Percentiles rank a stretch among this genome's conserved stretches.
phyloP scores from a whole-genome alignment of 2,113 vertebrate genomes.

The Oncorhynchus tshawytscha region DNA sequence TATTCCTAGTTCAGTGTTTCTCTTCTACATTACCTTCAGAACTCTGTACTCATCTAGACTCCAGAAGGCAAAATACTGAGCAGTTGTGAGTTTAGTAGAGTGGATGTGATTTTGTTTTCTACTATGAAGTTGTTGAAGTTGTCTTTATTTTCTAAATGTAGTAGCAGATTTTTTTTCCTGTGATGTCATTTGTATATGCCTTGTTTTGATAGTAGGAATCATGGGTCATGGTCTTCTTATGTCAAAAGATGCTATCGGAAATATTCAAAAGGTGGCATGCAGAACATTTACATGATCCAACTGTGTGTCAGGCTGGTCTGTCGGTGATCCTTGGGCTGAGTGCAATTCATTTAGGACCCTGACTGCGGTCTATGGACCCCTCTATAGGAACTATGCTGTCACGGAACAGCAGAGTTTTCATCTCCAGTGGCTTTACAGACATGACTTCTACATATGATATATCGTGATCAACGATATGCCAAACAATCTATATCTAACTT shows the following conservation, averaged over 20 bases:
- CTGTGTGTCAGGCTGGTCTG: constrained; percentile 22
- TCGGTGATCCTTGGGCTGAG: constrained; percentile 28
- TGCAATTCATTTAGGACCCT: background rate
- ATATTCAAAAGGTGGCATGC: constrained; percentile 37
- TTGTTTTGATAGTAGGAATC: constrained; percentile 66
- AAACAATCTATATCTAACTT: constrained; percentile 3
- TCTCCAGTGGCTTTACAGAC: constrained; percentile 9
- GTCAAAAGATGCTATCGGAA: constrained; percentile 46
- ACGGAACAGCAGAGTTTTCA: constrained; percentile 3
- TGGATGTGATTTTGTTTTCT: constrained; percentile 66
- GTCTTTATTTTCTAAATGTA: constrained; percentile 47
- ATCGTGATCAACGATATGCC: constrained; percentile 24
- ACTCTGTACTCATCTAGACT: constrained; percentile 61
- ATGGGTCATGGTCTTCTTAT: constrained; percentile 28
- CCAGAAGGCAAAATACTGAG: constrained; percentile 59
- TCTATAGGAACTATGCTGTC: constrained; percentile 48
- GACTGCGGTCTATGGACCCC: background rate
- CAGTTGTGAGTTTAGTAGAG: constrained; percentile 63
- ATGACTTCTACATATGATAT: constrained; percentile 6
- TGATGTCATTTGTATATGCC: constrained; percentile 64
- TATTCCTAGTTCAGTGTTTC: constrained; percentile 62
- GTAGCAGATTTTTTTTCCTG: constrained; percentile 61
- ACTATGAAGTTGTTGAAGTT: constrained; percentile 61
- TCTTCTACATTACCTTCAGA: constrained; percentile 65
- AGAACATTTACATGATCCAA: constrained; percentile 28